Percentiles rank a stretch among this genome's conserved stretches.
phyloP scores from a whole-genome alignment of 1,140 invertebrate genomes.

The Macrosteles quadrilineatus region DNA sequence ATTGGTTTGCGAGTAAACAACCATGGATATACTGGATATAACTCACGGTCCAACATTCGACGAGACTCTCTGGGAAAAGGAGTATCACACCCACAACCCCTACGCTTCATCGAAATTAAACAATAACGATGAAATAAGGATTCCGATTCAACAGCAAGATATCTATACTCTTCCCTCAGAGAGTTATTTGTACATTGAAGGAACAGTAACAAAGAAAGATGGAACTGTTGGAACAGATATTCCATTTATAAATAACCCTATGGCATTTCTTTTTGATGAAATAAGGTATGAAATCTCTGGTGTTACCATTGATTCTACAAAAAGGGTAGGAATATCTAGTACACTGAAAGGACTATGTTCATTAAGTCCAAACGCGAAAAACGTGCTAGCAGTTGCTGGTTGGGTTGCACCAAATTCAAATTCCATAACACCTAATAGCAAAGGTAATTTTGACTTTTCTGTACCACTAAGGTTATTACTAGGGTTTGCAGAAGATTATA shows the following conservation, averaged over 20 bases:
- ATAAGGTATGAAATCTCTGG: conserved; percentile 53
- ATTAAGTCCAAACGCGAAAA: conserved; percentile 39
- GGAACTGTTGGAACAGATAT: background rate
- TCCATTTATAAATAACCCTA: conserved; percentile 24
- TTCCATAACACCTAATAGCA: background rate
- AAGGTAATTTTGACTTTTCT: conserved; percentile 45
- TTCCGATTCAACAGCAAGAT: conserved; percentile 50
- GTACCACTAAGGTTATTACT: conserved; percentile 49
- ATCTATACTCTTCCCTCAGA: conserved; percentile 44
- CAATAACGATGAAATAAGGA: too few species aligned
- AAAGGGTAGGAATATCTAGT: conserved; percentile 48
- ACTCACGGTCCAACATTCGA: too few species aligned
- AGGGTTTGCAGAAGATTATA: too few species aligned
- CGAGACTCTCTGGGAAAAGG: too few species aligned
- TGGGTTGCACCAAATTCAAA: conserved; percentile 37
- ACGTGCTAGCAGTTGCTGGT: conserved; percentile 41
- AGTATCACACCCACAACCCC: too few species aligned
- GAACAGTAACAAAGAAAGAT: conserved; percentile 27
- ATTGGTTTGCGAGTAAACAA: conserved; percentile 39
- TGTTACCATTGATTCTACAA: conserved; percentile 50
- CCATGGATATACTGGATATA: conserved; percentile 39
- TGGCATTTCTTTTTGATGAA: conserved; percentile 50
- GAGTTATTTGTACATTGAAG: conserved; percentile 48
- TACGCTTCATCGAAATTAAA: too few species aligned
- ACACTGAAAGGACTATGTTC: conserved; percentile 49